phyloP scores from a whole-genome alignment of 2,113 vertebrate genomes.

The Gadus macrocephalus region DNA sequence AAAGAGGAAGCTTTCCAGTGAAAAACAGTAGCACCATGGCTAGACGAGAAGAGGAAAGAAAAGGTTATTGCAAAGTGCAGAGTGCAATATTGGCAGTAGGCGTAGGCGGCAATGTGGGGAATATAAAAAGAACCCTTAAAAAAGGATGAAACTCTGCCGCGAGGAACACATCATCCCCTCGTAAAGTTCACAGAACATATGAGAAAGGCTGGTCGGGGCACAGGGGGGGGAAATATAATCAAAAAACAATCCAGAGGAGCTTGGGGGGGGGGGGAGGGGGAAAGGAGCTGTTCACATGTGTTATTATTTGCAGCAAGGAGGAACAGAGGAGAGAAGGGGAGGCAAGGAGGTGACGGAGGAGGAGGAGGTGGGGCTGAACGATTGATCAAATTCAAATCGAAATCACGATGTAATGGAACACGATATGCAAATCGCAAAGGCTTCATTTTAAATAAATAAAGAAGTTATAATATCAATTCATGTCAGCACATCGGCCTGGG shows the following conservation, averaged over 20 bases:
- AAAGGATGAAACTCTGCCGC: background rate
- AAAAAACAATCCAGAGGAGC: background rate
- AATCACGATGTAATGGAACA: no score
- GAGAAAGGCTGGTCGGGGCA: background rate
- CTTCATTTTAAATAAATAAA: no score
- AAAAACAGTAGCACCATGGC: no score
- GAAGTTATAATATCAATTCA: no score
- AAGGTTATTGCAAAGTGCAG: background rate
- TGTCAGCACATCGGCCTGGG: no score
- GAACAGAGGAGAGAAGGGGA: background rate
- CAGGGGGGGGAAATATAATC: background rate
- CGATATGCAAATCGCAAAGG: no score
- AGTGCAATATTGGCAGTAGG: background rate
- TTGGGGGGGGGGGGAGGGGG: background rate
- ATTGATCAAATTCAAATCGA: no score
- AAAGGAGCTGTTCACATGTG: background rate
- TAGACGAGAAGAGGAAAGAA: background rate
- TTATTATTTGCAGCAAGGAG: constrained; percentile 9
- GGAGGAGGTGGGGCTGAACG: background rate
- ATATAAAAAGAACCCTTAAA: background rate
- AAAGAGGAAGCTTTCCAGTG: no score
- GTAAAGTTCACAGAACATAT: background rate
- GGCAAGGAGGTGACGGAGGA: constrained; percentile 27
- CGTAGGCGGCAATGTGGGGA: background rate
- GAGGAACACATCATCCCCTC: background rate